These are phyloP conservation scores for Myiothlypis coronata DNA, from an alignment of 2,797 vertebrate genomes.

Conservation along the genomic window DNA sequence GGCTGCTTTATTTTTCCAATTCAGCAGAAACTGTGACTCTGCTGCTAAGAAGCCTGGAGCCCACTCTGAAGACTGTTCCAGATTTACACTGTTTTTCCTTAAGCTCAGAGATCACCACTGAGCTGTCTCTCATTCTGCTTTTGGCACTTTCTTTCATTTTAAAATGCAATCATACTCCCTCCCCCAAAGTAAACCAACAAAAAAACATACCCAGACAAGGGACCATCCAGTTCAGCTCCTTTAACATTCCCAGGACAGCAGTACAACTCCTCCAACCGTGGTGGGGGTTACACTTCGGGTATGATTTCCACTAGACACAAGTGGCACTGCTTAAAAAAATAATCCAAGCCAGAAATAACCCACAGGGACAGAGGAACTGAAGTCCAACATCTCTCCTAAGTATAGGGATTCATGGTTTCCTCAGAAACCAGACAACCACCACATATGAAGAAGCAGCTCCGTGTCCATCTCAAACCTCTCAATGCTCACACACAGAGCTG, in stretches of 20 bases:
- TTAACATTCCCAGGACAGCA: neutral
- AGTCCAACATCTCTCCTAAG: neutral
- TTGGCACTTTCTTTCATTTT: slow-evolving; percentile 16
- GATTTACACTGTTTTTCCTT: slow-evolving; percentile 36
- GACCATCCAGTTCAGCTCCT: neutral
- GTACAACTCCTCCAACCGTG: accelerated
- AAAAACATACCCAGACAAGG: neutral
- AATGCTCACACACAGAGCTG: accelerated
- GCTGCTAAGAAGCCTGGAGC: slow-evolving; percentile 44
- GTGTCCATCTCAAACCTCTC: neutral
- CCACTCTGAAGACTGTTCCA: neutral
- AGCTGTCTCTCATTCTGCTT: slow-evolving; percentile 3
- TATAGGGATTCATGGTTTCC: neutral
- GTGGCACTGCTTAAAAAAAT: neutral
- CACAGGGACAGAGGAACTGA: neutral
- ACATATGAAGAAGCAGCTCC: accelerated
- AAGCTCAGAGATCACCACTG: neutral
- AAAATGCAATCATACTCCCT: neutral
- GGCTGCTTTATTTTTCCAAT: slow-evolving; percentile 12
- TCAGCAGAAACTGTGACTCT: slow-evolving; percentile 30
- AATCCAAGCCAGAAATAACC: neutral
- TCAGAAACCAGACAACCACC: neutral
- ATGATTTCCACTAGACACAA: neutral
- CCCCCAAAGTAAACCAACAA: neutral
- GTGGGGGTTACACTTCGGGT: neutral